Conservation (phyloP, 1,140 invertebrate genomes). For the Mylabris phalerata region DNA sequence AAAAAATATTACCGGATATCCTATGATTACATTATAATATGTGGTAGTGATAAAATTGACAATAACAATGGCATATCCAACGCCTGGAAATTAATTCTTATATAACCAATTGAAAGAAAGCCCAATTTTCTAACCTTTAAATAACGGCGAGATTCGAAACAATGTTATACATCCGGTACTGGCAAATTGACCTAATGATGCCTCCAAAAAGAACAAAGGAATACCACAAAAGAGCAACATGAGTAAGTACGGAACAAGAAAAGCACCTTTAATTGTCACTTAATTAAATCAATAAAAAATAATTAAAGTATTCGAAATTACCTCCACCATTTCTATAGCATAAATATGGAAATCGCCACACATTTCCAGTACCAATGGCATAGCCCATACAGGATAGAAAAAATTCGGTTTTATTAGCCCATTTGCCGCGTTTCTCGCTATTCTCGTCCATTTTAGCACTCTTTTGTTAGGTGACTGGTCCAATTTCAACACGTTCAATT, state of each 20-base stretch:
- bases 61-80: constrained; percentile 73
- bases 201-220: constrained; percentile 84
- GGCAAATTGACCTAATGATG: constrained; percentile 78
- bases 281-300: neutral
- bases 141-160: constrained; percentile 66
- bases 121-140: constrained; percentile 66
- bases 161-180: constrained; percentile 74
- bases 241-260: constrained; percentile 67
- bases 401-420: constrained; percentile 66
- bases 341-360: constrained; percentile 84
- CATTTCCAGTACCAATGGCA: constrained; percentile 73
- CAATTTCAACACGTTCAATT: too few species aligned
- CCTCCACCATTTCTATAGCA: constrained; percentile 77
- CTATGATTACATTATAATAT: constrained; percentile 91
- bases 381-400: constrained; percentile 66
- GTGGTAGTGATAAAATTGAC: constrained; percentile 84
- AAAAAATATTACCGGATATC: constrained; percentile 84
- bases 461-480: too few species aligned
- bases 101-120: neutral
- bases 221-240: constrained; percentile 75
- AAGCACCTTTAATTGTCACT: constrained; percentile 55
- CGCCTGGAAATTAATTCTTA: constrained; percentile 53
- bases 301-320: constrained; percentile 37
- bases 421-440: constrained; percentile 33
- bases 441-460: too few species aligned